phyloP scores from a whole-genome alignment of 2,888 invertebrate genomes.

The Epirrhoe alternata region DNA sequence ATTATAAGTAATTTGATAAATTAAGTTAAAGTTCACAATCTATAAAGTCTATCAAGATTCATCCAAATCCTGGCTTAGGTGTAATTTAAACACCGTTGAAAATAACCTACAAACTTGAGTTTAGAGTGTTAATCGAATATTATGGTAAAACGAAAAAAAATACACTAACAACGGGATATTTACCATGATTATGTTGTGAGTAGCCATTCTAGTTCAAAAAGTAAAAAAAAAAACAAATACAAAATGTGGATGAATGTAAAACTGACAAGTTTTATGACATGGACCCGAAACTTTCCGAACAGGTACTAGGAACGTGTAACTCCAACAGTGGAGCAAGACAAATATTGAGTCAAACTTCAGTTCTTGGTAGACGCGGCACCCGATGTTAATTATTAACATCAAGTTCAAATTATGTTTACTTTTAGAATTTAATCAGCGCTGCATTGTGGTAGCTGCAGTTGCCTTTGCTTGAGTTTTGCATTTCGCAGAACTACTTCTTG shows the following conservation, averaged over 20 bases:
- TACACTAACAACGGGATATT: too few relatives aligned
- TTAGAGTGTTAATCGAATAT: too few relatives aligned
- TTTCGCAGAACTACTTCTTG: conserved; percentile 11
- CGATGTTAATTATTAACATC: conserved; percentile 72
- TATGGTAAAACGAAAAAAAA: too few relatives aligned
- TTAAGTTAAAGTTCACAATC: too few relatives aligned
- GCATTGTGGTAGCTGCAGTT: conserved; percentile 36
- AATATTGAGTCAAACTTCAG: conserved; percentile 74
- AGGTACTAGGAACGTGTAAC: conserved; percentile 65
- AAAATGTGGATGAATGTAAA: not conserved
- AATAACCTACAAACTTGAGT: too few relatives aligned
- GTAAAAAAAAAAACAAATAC: too few relatives aligned
- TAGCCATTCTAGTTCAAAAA: too few relatives aligned
- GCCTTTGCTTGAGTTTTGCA: conserved; percentile 21
- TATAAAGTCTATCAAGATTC: too few relatives aligned
- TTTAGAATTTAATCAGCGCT: conserved; percentile 46
- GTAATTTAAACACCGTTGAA: too few relatives aligned
- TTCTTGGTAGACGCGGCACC: conserved; percentile 64
- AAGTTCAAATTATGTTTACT: conserved; percentile 59
- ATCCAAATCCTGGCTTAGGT: too few relatives aligned
- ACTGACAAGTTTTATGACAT: conserved; percentile 5
- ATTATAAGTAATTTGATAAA: too few relatives aligned
- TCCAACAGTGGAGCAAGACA: conserved; percentile 71
- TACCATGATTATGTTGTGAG: too few relatives aligned
- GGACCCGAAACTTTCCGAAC: conserved; percentile 54